Conservation (phyloP, 2,113 vertebrate genomes). For the Anguilla japonica region DNA sequence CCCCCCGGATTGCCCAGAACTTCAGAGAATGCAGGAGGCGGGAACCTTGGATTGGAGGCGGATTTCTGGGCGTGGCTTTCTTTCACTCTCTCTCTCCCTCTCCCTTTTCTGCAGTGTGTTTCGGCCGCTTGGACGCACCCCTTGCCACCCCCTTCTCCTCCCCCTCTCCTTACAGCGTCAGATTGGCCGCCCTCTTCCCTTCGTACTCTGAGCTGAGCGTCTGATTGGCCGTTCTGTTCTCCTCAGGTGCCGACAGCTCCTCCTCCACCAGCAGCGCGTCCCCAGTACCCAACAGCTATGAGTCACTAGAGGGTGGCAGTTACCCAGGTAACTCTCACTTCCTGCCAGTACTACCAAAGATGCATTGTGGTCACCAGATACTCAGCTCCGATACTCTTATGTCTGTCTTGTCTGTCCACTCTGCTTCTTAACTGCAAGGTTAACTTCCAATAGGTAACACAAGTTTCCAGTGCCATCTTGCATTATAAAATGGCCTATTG, state of each 20-base stretch:
- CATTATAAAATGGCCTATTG: too few relatives aligned
- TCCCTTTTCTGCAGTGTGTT: background rate
- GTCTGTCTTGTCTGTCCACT: too few relatives aligned
- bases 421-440: too few relatives aligned
- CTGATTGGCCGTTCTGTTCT: background rate
- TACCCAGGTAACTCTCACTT: conserved; percentile 77
- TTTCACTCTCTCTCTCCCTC: background rate
- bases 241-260: conserved; percentile 85
- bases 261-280: conserved; percentile 91
- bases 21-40: background rate
- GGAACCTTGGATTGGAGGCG: background rate
- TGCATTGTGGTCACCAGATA: too few relatives aligned
- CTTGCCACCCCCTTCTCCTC: background rate
- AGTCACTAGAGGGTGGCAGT: conserved; percentile 87
- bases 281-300: conserved; percentile 87
- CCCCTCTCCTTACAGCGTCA: background rate
- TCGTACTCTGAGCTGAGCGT: background rate
- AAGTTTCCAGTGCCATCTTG: too few relatives aligned
- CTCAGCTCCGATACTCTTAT: too few relatives aligned
- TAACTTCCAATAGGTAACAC: too few relatives aligned
- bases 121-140: background rate
- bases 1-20: background rate
- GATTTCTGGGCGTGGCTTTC: background rate
- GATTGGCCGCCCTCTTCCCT: background rate
- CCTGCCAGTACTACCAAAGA: background rate